phyloP scores from a whole-genome alignment of 2,113 vertebrate species.

The Stegostoma tigrinum region DNA sequence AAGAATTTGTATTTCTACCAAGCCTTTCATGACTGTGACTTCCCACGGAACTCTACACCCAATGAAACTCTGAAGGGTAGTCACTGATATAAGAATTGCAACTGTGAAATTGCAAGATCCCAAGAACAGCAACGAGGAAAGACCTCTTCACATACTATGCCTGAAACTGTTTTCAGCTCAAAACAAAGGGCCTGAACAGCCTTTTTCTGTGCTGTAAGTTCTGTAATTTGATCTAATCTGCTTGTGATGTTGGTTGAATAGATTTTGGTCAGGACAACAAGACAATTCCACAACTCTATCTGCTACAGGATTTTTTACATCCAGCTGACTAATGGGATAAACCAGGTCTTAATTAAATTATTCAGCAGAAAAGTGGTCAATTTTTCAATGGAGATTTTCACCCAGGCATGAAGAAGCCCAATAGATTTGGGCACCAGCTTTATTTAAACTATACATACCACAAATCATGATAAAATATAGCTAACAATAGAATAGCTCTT shows the following conservation, averaged over 20 bases:
- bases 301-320: background rate
- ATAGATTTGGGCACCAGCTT: background rate
- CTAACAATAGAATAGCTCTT: no score
- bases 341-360: background rate
- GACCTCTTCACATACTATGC: background rate
- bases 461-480: background rate
- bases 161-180: background rate
- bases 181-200: background rate
- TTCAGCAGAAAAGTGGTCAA: background rate
- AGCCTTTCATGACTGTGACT: background rate
- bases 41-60: background rate
- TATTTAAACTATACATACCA: background rate
- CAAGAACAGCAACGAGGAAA: background rate
- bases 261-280: background rate
- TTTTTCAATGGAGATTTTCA: background rate
- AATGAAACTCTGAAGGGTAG: background rate
- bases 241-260: background rate
- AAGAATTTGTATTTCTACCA: background rate
- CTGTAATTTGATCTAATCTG: background rate
- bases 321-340: background rate
- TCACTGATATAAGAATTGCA: background rate
- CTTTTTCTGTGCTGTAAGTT: background rate
- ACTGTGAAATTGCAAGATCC: background rate
- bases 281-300: background rate
- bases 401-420: background rate